Evolutionary conservation across 2,113 vertebrate genomes (phyloP), one percentile per base, ranked within the genome.

Genomic region (Zosterops japonicus): DNA sequence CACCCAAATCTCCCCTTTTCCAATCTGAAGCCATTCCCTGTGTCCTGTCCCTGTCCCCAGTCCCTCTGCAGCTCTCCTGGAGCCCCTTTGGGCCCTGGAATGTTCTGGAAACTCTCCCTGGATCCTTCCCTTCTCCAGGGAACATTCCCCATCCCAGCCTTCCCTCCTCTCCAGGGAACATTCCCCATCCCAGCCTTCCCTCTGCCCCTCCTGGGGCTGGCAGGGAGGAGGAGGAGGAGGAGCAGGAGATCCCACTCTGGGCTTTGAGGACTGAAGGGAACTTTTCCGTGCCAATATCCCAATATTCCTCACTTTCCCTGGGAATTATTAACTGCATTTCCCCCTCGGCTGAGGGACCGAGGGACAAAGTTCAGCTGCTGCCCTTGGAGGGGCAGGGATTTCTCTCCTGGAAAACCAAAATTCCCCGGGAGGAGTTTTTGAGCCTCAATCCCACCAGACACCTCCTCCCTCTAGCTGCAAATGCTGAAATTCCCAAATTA

Each of bases 1-100:
- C 74, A 61, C 0, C 47, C 24, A 16, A 3, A 3, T 3, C 11
- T 55, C 1, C 53, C 53, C 53, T 33, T 5, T 55, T 3, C 5
- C 53, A 31, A 6, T 11, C 6, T 4, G 44, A 9, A 77, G 35
- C 72, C 72, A 60, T 76, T 76, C 46, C 72, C 71, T 57, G 41
- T 0, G 2, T 75, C 55, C 55, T 75, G 55, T 14, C 72, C 71
- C 53, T 74, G 70, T 12, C 41, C 53, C 33, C 19, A 75, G 42
- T 23, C 55, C 55, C 55, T 56, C 55, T 33, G 31, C 55, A 57
- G 41, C 72, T 59, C 72, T 47, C 72, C 44, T 60, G 55, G 27
- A 76, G 72, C 55, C 25, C 42, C 47, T 49, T 49, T 1, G 14
- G 23, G 23, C 47, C 23, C 47, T 49, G 47, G 47, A 49, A 49